Base-by-base conservation (phyloP, 2,888 invertebrate species). In the Andrena marginata region DNA sequence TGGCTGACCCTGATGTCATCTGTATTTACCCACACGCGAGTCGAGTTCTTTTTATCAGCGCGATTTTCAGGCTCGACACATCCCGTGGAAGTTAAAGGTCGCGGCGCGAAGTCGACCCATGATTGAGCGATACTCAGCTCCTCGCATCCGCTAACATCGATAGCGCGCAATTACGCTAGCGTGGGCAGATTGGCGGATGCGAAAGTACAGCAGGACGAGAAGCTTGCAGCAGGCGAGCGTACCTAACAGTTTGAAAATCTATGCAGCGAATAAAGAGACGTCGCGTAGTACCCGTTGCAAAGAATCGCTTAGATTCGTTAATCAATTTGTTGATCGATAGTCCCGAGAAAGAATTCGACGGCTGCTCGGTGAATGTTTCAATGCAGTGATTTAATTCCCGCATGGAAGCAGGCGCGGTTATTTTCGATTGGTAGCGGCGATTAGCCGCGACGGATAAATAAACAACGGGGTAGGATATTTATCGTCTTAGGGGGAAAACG, bases 171-270 rank as follows among this genome's bases (percentile, higher is more conserved):
- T 64, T 69, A 42, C 16, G 20, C 20, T 20, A 8, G 73, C 77
- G 77, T 81, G 68, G 73, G 68, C 3, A 20, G 62, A 31, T 20
- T 4, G 0, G 7, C n/a, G 59, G 69, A 69, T 65, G 59, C 59
- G 73, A 64, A 64, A 42, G 69, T 65, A 20, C 49, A 10, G 26
- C 13, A 16, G 16, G 54, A 81, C 77, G 59, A 81, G 64, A 70
- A 62, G 70, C 48, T 23, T 26, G 6, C 3, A 42, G 0, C 7
- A 31, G 0, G 0, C 5, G 6, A 42, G 42, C 1, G 42, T 42
- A 42, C 4, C 42, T 42, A 42, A 42, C 1, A 42, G 5, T 42
- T 42, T 42, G 4, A 16, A 42, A 16, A 42, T 42, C 4, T 42
- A 42, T 42, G 42, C 42, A 0, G 16, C 42, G 42, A 16, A 42